Evolutionary conservation across 2,113 vertebrate genomes (phyloP).

Genomic region (Tyrannus savana): DNA sequence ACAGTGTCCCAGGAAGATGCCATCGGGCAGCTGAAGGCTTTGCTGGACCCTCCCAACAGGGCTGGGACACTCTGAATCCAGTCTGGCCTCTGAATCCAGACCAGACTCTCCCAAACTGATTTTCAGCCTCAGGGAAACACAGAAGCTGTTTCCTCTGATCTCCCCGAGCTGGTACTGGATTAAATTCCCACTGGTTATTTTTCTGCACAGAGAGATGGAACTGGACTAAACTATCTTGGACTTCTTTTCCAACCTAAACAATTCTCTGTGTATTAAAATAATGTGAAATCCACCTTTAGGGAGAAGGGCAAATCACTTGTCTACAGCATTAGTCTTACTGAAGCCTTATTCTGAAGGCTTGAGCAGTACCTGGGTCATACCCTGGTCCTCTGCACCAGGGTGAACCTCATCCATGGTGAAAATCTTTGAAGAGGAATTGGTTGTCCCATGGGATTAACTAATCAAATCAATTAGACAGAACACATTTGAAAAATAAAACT

Average conservation of each 20-base stretch:
- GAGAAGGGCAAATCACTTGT: background rate
- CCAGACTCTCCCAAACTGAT: background rate
- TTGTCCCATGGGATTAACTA: background rate
- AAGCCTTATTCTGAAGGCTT: background rate
- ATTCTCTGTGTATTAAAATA: background rate
- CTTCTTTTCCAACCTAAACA: background rate
- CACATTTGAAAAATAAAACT: slow-evolving; percentile 56
- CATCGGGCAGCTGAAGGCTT: background rate
- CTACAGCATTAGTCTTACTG: background rate
- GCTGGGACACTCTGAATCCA: background rate
- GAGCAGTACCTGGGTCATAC: slow-evolving; percentile 13
- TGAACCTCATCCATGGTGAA: background rate
- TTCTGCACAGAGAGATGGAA: background rate
- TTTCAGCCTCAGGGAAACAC: background rate
- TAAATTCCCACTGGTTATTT: background rate
- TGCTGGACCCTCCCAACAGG: rapidly evolving
- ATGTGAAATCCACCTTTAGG: background rate
- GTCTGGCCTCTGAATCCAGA: background rate
- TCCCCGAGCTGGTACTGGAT: background rate
- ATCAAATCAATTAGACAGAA: slow-evolving; percentile 9
- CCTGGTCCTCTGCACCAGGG: background rate
- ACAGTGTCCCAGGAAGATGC: background rate
- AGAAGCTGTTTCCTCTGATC: background rate
- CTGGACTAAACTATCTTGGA: background rate
- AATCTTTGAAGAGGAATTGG: background rate